Conservation (phyloP, 2,113 vertebrate species). For the Trachemys scripta region DNA sequence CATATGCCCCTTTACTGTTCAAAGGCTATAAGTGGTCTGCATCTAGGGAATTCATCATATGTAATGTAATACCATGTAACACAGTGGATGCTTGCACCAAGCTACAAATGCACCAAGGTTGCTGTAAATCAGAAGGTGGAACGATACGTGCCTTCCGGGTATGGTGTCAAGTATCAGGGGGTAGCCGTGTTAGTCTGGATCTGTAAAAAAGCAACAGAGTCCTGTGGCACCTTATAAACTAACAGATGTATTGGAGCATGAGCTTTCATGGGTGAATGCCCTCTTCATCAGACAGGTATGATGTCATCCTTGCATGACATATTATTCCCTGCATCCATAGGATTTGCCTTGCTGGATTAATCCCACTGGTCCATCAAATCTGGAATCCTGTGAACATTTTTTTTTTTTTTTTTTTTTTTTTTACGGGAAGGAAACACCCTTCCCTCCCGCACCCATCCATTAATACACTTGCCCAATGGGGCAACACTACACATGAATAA, state of each 20-base stretch:
- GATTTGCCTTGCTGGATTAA: not conserved
- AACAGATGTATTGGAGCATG: no score
- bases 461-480: not conserved
- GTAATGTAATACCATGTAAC: not conserved
- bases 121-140: not conserved
- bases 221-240: no score
- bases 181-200: no score
- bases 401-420: not conserved
- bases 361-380: accelerated
- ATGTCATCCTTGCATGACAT: accelerated
- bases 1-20: not conserved
- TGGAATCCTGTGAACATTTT: not conserved
- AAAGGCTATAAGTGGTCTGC: not conserved
- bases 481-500: not conserved
- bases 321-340: accelerated
- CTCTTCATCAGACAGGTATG: not conserved
- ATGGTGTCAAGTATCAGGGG: no score
- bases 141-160: not conserved
- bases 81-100: not conserved
- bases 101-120: not conserved
- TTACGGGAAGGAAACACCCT: not conserved
- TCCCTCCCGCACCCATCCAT: not conserved
- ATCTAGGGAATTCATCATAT: not conserved
- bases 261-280: no score
- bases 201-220: no score